Conservation (phyloP, 2,797 vertebrate genomes). For the Cheirogaleus major region DNA sequence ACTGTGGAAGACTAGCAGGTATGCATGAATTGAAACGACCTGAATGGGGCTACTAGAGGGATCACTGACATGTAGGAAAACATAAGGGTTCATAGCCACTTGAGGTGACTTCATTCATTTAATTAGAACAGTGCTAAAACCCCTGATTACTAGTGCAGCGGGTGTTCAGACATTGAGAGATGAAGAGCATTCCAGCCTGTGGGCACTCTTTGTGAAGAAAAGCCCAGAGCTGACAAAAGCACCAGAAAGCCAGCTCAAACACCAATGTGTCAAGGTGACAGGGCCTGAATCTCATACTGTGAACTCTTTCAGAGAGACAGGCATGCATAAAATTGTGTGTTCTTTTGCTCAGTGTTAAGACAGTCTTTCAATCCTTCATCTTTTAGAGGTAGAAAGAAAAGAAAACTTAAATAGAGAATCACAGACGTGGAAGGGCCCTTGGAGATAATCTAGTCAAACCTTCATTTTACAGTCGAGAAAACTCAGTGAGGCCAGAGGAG, state of each 20-base stretch:
- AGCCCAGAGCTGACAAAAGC: constrained; percentile 49
- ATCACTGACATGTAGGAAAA: not conserved
- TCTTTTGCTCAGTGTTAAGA: constrained; percentile 19
- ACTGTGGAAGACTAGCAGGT: not conserved
- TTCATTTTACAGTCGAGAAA: constrained; percentile 40
- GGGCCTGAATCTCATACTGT: not conserved
- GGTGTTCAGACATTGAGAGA: not conserved
- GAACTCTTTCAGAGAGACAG: constrained; percentile 9
- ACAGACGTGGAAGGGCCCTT: not conserved
- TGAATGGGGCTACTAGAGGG: not conserved
- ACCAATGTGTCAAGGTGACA: constrained; percentile 58
- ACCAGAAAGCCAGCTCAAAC: constrained; percentile 29
- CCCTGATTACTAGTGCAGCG: constrained; percentile 57
- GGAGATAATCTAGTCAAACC: constrained; percentile 34
- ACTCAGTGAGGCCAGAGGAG: not conserved
- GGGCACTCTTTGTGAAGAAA: constrained; percentile 63
- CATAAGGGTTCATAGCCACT: not conserved
- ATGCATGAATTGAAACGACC: not conserved
- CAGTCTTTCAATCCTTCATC: constrained; percentile 27
- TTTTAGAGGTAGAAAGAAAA: constrained; percentile 34
- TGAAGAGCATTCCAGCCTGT: not conserved
- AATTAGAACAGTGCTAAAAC: not conserved
- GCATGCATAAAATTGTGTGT: constrained; percentile 3
- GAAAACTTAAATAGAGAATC: constrained; percentile 44
- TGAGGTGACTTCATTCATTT: constrained; percentile 38